These are phyloP conservation scores for Propithecus coquereli DNA, from an alignment of 2,113 vertebrate genomes.

Conservation along the genomic window DNA sequence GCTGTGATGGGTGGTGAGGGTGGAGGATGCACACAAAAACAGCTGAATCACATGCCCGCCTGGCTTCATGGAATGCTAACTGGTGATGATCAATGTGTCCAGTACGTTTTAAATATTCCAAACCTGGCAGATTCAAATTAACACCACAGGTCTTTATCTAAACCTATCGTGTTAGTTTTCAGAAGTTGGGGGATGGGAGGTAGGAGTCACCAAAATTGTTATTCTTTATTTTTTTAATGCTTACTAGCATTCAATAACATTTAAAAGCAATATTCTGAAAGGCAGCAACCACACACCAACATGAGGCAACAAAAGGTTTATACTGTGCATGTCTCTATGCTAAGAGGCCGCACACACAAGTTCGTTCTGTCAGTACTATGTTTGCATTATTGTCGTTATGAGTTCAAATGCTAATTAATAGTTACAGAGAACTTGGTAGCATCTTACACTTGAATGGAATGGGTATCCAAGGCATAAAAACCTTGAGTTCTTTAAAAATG, in stretches of 20 bases:
- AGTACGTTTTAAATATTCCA: background rate
- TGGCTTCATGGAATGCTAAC: slow-evolving; percentile 17
- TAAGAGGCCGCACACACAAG: background rate
- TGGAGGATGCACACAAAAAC: background rate
- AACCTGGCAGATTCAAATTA: slow-evolving; percentile 13
- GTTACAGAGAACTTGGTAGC: slow-evolving; percentile 78
- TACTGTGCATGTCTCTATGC: background rate
- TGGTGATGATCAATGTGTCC: slow-evolving; percentile 24
- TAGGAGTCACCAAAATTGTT: background rate
- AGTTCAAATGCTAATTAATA: slow-evolving; percentile 76
- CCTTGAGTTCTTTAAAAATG: slow-evolving; percentile 71
- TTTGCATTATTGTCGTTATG: slow-evolving; percentile 8
- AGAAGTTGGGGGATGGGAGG: background rate
- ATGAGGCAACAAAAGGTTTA: slow-evolving; percentile 58
- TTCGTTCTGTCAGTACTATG: slow-evolving; percentile 28
- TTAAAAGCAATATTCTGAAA: background rate
- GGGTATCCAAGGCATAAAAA: slow-evolving; percentile 84
- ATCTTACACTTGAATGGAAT: slow-evolving; percentile 81
- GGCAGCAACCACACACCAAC: background rate
- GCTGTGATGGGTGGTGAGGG: background rate
- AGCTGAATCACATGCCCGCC: background rate
- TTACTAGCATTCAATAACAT: background rate
- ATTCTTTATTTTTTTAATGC: background rate
- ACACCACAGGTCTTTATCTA: background rate
- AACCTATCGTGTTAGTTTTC: background rate